Evolutionary conservation across 2,113 vertebrate species (phyloP), one percentile per base, ranked within the genome.

Genomic region (Lycaon pictus): DNA sequence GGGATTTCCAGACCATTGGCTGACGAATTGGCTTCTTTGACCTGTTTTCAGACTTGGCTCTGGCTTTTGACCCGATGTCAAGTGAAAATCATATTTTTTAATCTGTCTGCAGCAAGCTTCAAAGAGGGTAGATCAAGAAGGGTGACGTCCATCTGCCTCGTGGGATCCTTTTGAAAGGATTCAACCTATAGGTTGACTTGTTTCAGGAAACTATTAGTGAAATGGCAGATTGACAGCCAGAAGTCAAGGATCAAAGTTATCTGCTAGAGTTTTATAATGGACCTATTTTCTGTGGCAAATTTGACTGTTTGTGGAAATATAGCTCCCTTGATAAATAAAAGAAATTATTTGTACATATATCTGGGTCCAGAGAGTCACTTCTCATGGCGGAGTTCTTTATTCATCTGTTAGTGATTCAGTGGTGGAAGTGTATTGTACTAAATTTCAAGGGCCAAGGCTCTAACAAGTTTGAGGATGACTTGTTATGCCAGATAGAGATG

Each of bases 271-370:
- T 62, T 80, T 48, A 51, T 7, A 90, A 82, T 35, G 17, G 2
- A 53, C 10, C 25, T 29, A 32, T 80, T 91, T 95, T 72, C 81
- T 55, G 32, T 71, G 17, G 22, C 22, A 96, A 62, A 63, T 77
- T 20, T 71, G 23, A 77, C 69, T 63, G 27, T 1, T 76, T 86
- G 71, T 65, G n/a, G 4, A 23, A 69, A 48, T 76, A 35, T 7
- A 51, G 7, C 23, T 20, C 25, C 67, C 32, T 11, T 94, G 56
- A n/a, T 72, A 76, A 90, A 88, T n/a, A 37, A n/a, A 85, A 7
- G 5, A 83, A 92, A 84, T 94, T 69, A 80, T 81, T 87, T 56
- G 3, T 55, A 22, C 29, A 23, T 91, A 32, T 74, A 89, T 67
- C 79, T 11, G 53, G 53, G 22, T 20, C 32, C 29, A 51, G 43